Percentiles rank a stretch among this genome's conserved stretches.
Conservation (phyloP, 1,140 invertebrate species). For the Aphelinus atriplicis region DNA sequence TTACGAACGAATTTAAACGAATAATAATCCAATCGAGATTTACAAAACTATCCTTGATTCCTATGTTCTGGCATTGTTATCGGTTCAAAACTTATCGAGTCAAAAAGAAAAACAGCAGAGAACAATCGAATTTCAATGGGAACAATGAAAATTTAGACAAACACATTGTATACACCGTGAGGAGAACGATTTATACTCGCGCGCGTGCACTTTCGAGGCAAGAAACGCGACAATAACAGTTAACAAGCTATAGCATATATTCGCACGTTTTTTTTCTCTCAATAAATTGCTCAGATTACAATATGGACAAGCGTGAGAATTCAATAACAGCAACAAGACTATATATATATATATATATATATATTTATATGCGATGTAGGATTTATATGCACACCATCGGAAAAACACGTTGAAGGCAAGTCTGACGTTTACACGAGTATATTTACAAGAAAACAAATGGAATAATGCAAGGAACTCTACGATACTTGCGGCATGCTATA, state of each 20-base stretch:
- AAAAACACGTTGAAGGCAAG: conserved; percentile 30
- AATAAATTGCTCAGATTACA: conserved; percentile 10
- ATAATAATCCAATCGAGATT: too few species aligned
- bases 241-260: neutral
- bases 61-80: too few species aligned
- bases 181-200: neutral
- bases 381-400: conserved; percentile 2
- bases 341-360: conserved; percentile 4
- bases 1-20: too few species aligned
- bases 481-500: neutral
- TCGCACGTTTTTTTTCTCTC: conserved; percentile 4
- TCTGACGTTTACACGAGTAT: neutral
- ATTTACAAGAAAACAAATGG: too few species aligned
- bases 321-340: conserved; percentile 28
- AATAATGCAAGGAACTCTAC: conserved; percentile 18
- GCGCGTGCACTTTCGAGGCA: conserved; percentile 16
- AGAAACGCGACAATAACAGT: conserved; percentile 1
- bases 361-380: too few species aligned
- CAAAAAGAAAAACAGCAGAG: too few species aligned
- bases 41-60: too few species aligned
- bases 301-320: conserved; percentile 15
- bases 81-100: too few species aligned
- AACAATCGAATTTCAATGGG: too few species aligned
- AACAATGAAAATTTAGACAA: too few species aligned
- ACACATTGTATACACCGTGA: too few species aligned